Conservation (phyloP, 1,140 invertebrate species). For the Zaprionus inermis region DNA sequence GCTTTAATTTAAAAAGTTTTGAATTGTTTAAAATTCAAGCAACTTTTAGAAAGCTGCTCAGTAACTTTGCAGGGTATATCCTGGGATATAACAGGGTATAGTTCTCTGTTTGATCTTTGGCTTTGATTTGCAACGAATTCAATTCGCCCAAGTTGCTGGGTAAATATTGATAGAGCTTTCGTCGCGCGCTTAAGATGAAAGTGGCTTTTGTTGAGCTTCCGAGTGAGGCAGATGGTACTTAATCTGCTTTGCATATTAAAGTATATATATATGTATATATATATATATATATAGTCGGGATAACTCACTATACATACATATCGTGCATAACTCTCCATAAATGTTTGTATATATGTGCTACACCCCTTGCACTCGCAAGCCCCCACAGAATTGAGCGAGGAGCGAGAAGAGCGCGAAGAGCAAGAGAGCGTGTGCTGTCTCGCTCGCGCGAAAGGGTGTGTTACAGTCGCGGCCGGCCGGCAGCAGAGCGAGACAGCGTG, state of each 20-base stretch:
- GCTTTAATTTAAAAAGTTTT: too few species aligned
- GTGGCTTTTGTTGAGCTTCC: constrained; percentile 17
- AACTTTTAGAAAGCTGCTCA: too few species aligned
- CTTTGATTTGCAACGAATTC: constrained; percentile 1
- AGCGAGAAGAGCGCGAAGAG: background rate
- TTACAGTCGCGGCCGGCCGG: constrained; percentile 26
- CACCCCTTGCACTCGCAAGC: background rate
- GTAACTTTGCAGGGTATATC: background rate
- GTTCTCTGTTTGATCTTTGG: background rate
- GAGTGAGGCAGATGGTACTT: constrained; percentile 28
- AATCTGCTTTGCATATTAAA: constrained; percentile 46
- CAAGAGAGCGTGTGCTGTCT: background rate
- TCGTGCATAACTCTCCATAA: constrained; percentile 1
- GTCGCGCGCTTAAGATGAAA: constrained; percentile 11
- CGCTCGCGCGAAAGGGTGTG: constrained; percentile 66
- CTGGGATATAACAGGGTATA: background rate
- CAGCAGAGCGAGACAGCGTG: constrained; percentile 20
- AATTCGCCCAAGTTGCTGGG: constrained; percentile 3
- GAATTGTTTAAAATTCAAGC: too few species aligned
- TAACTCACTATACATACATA: background rate
- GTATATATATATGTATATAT: background rate
- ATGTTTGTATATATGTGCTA: background rate
- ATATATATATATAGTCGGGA: constrained; percentile 13
- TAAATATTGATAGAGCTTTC: constrained; percentile 30
- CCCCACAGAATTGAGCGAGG: background rate